phyloP scores from a whole-genome alignment of 2,797 vertebrate genomes.

The Ibycter americanus region DNA sequence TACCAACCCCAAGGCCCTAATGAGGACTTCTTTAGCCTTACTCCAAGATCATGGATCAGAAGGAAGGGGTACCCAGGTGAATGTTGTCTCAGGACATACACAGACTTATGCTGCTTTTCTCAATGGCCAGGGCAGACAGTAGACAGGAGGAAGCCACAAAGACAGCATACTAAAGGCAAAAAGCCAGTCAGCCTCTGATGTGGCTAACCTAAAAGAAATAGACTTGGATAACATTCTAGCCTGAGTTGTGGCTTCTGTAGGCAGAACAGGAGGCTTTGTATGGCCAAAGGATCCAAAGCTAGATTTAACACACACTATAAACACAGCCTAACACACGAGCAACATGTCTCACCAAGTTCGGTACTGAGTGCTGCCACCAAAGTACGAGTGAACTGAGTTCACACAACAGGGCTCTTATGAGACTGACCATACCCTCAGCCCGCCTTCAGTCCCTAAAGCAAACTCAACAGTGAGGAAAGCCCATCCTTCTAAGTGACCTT shows the following conservation, averaged over 20 bases:
- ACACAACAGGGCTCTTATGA: neutral
- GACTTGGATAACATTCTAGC: neutral
- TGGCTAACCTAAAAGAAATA: neutral
- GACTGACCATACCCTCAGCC: neutral
- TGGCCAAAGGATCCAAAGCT: neutral
- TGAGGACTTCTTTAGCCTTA: neutral
- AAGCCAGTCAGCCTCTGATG: neutral
- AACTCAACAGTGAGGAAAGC: neutral
- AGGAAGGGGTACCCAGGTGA: neutral
- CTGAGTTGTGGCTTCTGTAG: neutral
- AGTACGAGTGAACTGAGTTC: neutral
- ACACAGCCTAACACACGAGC: neutral
- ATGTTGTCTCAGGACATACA: neutral
- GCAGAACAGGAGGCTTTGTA: neutral
- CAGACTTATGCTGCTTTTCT: neutral
- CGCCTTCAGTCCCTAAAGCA: neutral
- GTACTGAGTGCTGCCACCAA: neutral
- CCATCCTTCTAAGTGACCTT: neutral
- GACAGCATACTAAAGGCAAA: neutral
- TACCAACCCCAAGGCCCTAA: neutral
- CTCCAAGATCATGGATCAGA: neutral
- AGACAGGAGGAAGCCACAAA: neutral
- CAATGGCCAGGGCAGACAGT: neutral
- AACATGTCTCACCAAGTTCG: neutral
- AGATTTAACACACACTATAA: neutral